Evolutionary conservation across 2,113 vertebrate genomes (phyloP).

Genomic region (Megalops atlanticus): DNA sequence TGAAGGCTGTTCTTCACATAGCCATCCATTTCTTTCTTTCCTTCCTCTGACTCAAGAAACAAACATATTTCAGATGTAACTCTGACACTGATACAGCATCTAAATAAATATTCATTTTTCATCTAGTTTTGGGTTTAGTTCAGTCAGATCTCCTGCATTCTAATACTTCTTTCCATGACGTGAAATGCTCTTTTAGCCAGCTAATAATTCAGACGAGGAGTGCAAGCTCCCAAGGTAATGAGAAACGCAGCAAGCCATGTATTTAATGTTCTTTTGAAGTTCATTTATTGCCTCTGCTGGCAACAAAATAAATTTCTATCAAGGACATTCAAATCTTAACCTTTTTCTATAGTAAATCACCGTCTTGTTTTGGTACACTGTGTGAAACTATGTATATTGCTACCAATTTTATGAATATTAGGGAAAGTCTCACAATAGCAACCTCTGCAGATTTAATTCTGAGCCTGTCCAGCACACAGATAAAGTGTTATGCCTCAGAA

Average conservation of each 20-base stretch:
- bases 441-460: constrained; percentile 41
- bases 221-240: neutral
- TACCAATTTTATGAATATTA: constrained; percentile 21
- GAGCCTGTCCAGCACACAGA: constrained; percentile 21
- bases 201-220: neutral
- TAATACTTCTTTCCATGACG: neutral
- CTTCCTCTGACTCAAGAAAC: neutral
- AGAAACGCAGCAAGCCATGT: constrained; percentile 12
- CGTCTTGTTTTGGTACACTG: constrained; percentile 19
- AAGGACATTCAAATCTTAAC: constrained; percentile 30
- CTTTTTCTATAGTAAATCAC: constrained; percentile 38
- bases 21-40: neutral
- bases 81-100: neutral
- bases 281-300: neutral
- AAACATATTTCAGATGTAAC: neutral
- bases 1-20: neutral
- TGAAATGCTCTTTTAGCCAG: neutral
- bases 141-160: neutral
- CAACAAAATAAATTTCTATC: constrained; percentile 29
- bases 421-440: constrained; percentile 13
- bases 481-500: constrained; percentile 41
- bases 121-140: neutral
- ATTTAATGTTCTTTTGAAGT: constrained; percentile 25
- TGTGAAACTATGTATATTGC: neutral
- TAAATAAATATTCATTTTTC: neutral